Evolutionary conservation across 2,888 invertebrate genomes (phyloP).

Genomic region (Cheilosia vulpina): DNA sequence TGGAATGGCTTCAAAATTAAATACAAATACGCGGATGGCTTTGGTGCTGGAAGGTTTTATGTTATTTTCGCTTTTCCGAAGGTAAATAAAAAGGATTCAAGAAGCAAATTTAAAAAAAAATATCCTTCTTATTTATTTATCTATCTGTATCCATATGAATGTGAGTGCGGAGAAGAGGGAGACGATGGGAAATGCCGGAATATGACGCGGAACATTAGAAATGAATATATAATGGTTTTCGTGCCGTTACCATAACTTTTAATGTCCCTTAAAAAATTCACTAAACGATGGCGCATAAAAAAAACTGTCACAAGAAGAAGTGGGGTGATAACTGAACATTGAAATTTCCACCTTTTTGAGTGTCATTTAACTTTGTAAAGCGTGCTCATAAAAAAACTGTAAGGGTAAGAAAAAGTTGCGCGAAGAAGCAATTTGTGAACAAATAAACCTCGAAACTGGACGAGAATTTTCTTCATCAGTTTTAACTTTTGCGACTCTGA

Average conservation of each 20-base stretch:
- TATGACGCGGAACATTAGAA: slow-evolving; percentile 21
- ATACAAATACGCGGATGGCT: slow-evolving; percentile 40
- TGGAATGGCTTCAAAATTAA: slow-evolving; percentile 40
- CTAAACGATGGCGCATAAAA: slow-evolving; percentile 54
- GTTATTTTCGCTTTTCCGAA: not conserved
- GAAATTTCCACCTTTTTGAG: slow-evolving; percentile 72
- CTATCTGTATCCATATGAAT: not conserved
- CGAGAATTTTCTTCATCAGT: no score
- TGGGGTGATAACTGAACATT: slow-evolving; percentile 46
- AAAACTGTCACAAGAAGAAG: slow-evolving; percentile 42
- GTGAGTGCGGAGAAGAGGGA: not conserved
- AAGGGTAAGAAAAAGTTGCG: not conserved
- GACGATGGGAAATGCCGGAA: not conserved
- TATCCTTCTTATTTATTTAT: slow-evolving; percentile 22
- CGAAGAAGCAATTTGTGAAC: not conserved
- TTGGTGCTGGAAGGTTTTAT: slow-evolving; percentile 10
- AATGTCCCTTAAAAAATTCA: slow-evolving; percentile 72
- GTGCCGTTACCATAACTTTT: slow-evolving; percentile 70
- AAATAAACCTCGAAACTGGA: not conserved
- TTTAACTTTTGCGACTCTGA: no score
- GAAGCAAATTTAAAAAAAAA: slow-evolving; percentile 19
- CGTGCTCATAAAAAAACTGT: slow-evolving; percentile 60
- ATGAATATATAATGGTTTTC: slow-evolving; percentile 58
- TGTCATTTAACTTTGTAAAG: slow-evolving; percentile 59
- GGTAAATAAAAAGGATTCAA: slow-evolving; percentile 28